Evolutionary conservation across 2,797 vertebrate genomes (phyloP), one percentile per base, ranked within the genome.

Genomic region (Mastacembelus armatus): DNA sequence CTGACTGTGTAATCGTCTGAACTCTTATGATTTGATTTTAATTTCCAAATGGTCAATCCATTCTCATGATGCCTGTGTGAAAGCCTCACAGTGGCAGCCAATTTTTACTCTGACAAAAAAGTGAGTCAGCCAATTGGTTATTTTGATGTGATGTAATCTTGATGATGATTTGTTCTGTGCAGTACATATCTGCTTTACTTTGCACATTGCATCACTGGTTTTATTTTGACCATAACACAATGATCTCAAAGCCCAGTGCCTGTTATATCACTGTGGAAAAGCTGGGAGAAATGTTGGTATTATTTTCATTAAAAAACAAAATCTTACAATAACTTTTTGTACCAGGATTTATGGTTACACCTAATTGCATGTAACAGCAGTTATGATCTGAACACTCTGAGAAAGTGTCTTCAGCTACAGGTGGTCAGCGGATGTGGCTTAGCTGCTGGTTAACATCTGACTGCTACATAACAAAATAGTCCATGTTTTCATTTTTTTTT

Each of bases 61-160:
- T n/a, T 49, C 26, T 47, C 48, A 9, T 2, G 10, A 22, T 65
- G 21, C 36, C 29, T 44, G 15, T 36, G 50, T 58, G 36, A 71
- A 75, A 69, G 15, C 62, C 50, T 16, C 55, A 39, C 66, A 58
- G 51, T 24, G 58, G 65, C 49, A 60, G 57, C 48, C 57, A 51
- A 83, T 72, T 65, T 36, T 85, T 74, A 76, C 63, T 35, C 51
- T 72, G 77, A 71, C 66, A 68, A 68, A 63, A 51, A 27, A 51
- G 70, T 75, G 70, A 81, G 67, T 43, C 44, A 66, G 27, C 10
- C 29, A 45, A 19, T 12, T 48, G 38, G 55, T 49, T 74, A 5
- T 33, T 51, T 38, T 44, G 50, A 52, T 55, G 18, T n/a, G n/a
- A n/a, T n/a, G n/a, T n/a, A n/a, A n/a, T n/a, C n/a, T n/a, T n/a